Base-by-base conservation (phyloP, 92 coral and sea anemone species). In the Actinernus sp. region DNA sequence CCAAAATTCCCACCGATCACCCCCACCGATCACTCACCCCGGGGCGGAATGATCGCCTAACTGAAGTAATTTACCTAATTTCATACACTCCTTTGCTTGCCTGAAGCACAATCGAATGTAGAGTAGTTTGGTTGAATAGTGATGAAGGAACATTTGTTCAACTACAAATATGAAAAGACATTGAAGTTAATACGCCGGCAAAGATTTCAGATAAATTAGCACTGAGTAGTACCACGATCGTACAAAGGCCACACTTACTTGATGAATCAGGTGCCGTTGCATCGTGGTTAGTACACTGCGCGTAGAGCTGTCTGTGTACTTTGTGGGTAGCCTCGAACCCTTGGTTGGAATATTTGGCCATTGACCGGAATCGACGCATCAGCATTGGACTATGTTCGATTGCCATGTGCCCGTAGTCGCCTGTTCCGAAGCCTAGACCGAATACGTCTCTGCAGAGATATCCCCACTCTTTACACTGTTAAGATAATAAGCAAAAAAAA, bases 251-350 rank as follows among this genome's bases (percentile, higher is more conserved):
- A 34, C 6, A 6, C 41, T 34, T 34, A 34, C 83, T 44, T 53
- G 83, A 63, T 45, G 71, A 23, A n/a, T 38, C 74, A 9, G 66
- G 23, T 12, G 57, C 36, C 3, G 55, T 20, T 17, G 76, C 26
- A 43, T 68, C 65, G 52, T 68, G 65, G 43, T 62, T 62, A 31
- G 71, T 64, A 29, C 71, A 64, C 11, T 55, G 76, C 20, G 76
- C 65, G 38, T 68, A 68, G 24, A 68, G 53, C 49, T 77, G 84
- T 13, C 84, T 67, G 67, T 77, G 75, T 2, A 77, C 68, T 43
- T 77, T 77, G 56, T 77, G 84, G 5, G 68, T 37, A n/a, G 76
- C 55, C 43, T 69, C 79, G 36, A 61, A 61, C 13, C 86, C 76
- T 23, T 68, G 73, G 28, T 52, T 55, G 2, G 60, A 52, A 18